phyloP scores from a whole-genome alignment of 1,140 invertebrate species.

The Varroa destructor region DNA sequence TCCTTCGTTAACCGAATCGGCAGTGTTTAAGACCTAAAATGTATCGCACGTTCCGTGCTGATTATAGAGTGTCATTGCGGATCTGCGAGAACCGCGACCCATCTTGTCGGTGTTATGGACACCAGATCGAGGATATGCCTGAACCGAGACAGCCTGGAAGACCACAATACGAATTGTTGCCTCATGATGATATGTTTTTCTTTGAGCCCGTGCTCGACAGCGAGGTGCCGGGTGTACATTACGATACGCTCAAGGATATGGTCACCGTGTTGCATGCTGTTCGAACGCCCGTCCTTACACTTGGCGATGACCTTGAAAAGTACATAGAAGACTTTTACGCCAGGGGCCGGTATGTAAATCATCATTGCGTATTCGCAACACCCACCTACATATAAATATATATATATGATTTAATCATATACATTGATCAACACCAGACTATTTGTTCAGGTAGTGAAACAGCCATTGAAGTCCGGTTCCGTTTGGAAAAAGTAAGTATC shows the following conservation, averaged over 20 bases:
- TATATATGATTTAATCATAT: no score
- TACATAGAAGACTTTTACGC: conserved; percentile 10
- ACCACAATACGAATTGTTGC: conserved; percentile 17
- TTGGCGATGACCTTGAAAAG: neutral
- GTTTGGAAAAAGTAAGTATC: no score
- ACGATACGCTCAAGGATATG: conserved; percentile 23
- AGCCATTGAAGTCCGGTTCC: no score
- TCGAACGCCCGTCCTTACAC: conserved; percentile 4
- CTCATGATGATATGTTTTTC: conserved; percentile 19
- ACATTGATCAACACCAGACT: no score
- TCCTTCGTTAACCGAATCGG: no score
- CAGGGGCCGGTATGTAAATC: conserved; percentile 4
- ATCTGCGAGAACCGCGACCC: conserved; percentile 1
- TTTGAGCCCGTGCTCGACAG: conserved; percentile 16
- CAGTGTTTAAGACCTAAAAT: no score
- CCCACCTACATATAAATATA: no score
- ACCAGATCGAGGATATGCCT: neutral
- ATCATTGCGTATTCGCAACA: no score
- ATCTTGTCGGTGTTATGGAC: neutral
- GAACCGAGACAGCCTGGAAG: neutral
- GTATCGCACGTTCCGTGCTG: no score
- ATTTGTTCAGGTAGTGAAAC: no score
- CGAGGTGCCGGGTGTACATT: neutral
- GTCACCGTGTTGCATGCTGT: conserved; percentile 19
- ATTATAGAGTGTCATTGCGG: neutral